Conservation (phyloP, 2,888 invertebrate species). For the Pristionchus japonicus region DNA sequence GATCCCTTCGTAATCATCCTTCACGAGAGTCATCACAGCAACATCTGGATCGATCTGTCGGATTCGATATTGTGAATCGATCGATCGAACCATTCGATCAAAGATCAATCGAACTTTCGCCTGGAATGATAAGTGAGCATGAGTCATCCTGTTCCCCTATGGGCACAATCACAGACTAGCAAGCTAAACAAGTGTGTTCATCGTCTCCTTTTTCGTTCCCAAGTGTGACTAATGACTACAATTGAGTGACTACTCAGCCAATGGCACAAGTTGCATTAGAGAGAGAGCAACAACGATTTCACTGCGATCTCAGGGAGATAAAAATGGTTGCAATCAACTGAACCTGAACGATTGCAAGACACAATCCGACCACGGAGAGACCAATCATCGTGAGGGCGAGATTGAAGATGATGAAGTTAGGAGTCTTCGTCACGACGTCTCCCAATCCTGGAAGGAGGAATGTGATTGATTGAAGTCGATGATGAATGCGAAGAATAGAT, state of each 20-base stretch:
- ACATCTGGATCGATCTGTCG: conserved; percentile 62
- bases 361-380: conserved; percentile 63
- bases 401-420: conserved; percentile 67
- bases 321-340: neutral
- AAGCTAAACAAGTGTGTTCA: neutral
- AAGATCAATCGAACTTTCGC: conserved; percentile 64
- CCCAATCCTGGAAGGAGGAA: conserved; percentile 53
- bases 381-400: conserved; percentile 62
- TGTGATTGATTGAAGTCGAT: neutral
- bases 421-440: conserved; percentile 66
- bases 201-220: neutral
- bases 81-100: conserved; percentile 62
- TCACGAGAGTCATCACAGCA: conserved; percentile 64
- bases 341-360: conserved; percentile 64
- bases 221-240: neutral
- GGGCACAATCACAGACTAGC: too few relatives aligned
- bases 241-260: neutral
- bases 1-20: conserved; percentile 65
- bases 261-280: neutral
- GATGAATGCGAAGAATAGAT: neutral
- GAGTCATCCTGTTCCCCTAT: neutral
- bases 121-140: conserved; percentile 41
- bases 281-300: neutral
- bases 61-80: conserved; percentile 61
- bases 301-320: neutral